These are phyloP conservation scores for Nephila pilipes DNA, from an alignment of 1,140 invertebrate genomes.

Conservation along the genomic window DNA sequence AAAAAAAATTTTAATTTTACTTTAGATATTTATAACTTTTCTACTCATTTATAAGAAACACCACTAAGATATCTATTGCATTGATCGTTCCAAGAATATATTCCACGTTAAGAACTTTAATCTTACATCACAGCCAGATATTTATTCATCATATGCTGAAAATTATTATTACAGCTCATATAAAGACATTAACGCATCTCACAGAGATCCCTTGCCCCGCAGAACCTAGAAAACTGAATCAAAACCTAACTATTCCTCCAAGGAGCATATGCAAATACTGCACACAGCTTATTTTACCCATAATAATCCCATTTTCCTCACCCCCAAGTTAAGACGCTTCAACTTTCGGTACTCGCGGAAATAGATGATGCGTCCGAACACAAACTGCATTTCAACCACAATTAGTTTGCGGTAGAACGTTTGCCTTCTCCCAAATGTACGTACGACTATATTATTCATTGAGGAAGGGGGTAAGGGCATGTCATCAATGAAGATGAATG, in stretches of 20 bases:
- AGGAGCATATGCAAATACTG: no score
- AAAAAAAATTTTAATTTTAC: no score
- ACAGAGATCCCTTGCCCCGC: no score
- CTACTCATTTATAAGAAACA: no score
- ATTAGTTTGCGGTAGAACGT: constrained; percentile 19
- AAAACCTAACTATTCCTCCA: neutral
- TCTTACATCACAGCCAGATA: no score
- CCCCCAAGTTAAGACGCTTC: neutral
- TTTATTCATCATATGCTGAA: no score
- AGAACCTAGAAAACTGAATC: neutral
- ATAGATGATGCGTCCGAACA: neutral
- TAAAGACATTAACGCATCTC: no score
- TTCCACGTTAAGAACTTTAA: no score
- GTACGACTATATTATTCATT: constrained; percentile 39
- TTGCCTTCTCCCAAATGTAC: constrained; percentile 1
- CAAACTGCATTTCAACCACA: constrained; percentile 34
- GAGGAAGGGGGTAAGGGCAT: constrained; percentile 16
- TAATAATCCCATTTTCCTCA: neutral
- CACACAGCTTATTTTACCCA: neutral
- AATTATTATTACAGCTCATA: no score
- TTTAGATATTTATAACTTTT: no score
- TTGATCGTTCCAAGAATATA: no score
- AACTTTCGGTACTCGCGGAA: neutral
- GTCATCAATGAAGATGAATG: constrained; percentile 53
- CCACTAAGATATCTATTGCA: no score